phyloP scores from a whole-genome alignment of 2,797 vertebrate species.

The Fistularia tabacaria region DNA sequence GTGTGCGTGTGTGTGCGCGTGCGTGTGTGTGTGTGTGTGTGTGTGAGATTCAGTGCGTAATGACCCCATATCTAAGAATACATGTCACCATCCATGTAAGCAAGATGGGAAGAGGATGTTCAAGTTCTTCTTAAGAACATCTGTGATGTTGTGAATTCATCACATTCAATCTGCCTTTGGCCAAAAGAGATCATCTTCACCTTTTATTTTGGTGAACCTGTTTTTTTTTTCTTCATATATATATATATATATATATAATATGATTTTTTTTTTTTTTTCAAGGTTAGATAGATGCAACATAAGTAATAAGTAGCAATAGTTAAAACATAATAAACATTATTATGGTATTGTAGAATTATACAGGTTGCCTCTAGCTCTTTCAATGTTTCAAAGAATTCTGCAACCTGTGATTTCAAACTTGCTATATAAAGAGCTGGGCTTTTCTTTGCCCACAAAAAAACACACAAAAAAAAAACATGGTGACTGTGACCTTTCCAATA shows the following conservation, averaged over 20 bases:
- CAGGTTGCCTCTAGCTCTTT: slow-evolving; percentile 29
- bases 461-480: background rate
- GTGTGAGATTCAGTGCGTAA: slow-evolving; percentile 6
- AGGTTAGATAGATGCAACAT: background rate
- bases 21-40: slow-evolving; percentile 9
- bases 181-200: slow-evolving; percentile 34
- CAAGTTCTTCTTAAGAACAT: slow-evolving; percentile 46
- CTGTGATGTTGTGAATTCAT: background rate
- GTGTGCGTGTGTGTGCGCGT: background rate
- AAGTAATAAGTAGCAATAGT: slow-evolving; percentile 2
- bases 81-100: slow-evolving; percentile 14
- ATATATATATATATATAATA: background rate
- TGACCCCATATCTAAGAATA: slow-evolving; percentile 7
- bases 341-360: slow-evolving; percentile 11
- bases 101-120: slow-evolving; percentile 21
- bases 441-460: slow-evolving; percentile 8
- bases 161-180: background rate
- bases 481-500: slow-evolving; percentile 48
- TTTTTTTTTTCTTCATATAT: background rate
- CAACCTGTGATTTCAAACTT: background rate
- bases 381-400: slow-evolving; percentile 3
- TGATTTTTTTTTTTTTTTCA: slow-evolving; percentile 11
- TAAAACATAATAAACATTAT: slow-evolving; percentile 10
- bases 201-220: background rate
- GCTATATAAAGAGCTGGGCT: slow-evolving; percentile 11